Evolutionary conservation across 2,888 invertebrate genomes (phyloP), one percentile per base, ranked within the genome.

Genomic region (Andrena fulva): DNA sequence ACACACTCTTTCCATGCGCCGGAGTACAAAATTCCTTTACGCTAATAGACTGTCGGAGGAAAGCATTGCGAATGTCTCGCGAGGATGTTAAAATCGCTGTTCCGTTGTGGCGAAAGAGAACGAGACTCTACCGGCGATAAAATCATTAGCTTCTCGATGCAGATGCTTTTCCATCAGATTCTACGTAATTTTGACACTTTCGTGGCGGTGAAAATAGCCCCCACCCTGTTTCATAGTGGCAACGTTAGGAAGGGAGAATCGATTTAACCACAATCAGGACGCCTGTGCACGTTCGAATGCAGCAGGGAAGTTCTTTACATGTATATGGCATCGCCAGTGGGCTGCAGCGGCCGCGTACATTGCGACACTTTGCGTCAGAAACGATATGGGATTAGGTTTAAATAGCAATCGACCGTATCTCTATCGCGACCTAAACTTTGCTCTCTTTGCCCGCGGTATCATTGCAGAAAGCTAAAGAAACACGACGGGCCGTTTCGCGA

Each of bases 321-420:
- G 64, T 77, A 72, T 60, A 76, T 56, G 80, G 42, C 76, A 77
- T 12, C 73, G 48, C 24, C 27, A 31, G 24, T n/a, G 31, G 79
- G 20, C 84, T 80, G 84, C 84, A 83, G 72, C 76, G 75, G 75
- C 83, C 83, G 83, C 78, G 62, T 68, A 84, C 54, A 68, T 82
- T 79, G 82, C 83, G 82, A 78, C 78, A 68, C 67, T 66, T 62
- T 74, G 82, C 82, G 78, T 82, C 83, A 77, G 63, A 24, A 82
- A 82, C 67, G 71, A 71, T 24, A 60, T 12, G 60, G 70, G 71
- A 59, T 74, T 67, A 63, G n/a, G 24, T 56, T 70, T 56, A 66
- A 75, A 78, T 71, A 69, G 56, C 77, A 74, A 82, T 62, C 68
- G 35, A n/a, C 12, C 24, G 31, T 66, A 66, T 35, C 63, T 42